These are phyloP conservation scores for Agapetus fuscipes DNA, from an alignment of 2,888 invertebrate species.

Conservation along the genomic window DNA sequence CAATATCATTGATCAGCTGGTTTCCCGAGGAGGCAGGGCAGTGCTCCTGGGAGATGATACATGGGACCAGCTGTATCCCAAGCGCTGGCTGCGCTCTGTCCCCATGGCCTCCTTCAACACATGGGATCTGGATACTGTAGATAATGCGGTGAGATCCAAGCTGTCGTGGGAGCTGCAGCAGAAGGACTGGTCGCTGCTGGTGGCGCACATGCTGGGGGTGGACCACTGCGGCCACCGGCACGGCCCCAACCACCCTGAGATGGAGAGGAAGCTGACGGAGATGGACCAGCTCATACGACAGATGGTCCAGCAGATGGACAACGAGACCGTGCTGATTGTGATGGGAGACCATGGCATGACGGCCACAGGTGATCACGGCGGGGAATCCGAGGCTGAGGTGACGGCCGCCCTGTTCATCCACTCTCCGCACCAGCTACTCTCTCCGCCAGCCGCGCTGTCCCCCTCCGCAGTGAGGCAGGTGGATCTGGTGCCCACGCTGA, in stretches of 20 bases:
- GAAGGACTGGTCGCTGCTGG: conserved; percentile 77
- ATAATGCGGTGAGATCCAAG: too few relatives aligned
- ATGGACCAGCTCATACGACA: conserved; percentile 72
- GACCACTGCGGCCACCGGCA: conserved; percentile 97
- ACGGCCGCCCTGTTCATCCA: conserved; percentile 86
- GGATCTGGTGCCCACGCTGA: conserved; percentile 87
- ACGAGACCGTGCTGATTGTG: conserved; percentile 76
- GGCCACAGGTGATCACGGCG: conserved; percentile 90
- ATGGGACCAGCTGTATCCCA: conserved; percentile 80
- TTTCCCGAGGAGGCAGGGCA: conserved; percentile 42
- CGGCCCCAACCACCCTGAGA: conserved; percentile 86
- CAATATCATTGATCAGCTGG: conserved; percentile 76
- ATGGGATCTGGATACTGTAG: conserved; percentile 89
- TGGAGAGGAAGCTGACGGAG: conserved; percentile 83
- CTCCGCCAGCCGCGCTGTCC: conserved; percentile 36
- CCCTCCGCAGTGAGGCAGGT: conserved; percentile 52
- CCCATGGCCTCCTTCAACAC: conserved; percentile 94
- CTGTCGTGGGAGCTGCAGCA: conserved; percentile 38
- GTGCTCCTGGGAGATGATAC: conserved; percentile 95
- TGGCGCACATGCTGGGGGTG: conserved; percentile 92
- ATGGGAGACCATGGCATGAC: conserved; percentile 99
- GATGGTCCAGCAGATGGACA: conserved; percentile 51
- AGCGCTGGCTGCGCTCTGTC: conserved; percentile 66
- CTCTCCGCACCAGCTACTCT: conserved; percentile 49
- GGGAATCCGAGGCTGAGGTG: conserved; percentile 81